phyloP scores from a whole-genome alignment of 2,797 vertebrate genomes.

The Bufotes viridis region DNA sequence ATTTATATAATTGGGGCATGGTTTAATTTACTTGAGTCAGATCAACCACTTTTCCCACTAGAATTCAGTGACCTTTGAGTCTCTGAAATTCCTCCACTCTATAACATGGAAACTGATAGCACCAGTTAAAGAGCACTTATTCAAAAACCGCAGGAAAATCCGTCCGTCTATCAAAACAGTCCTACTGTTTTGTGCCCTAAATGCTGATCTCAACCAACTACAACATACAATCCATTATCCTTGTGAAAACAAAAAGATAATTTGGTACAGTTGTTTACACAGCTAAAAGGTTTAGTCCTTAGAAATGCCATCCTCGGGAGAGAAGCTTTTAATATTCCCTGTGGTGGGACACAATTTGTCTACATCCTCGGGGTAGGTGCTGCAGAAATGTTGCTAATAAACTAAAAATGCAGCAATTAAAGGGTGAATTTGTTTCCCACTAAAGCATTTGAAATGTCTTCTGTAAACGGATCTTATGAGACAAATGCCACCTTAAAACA shows the following conservation, averaged over 20 bases:
- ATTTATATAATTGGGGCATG: slow-evolving; percentile 62
- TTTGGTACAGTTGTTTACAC: slow-evolving; percentile 67
- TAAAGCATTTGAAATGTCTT: background rate
- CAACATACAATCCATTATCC: slow-evolving; percentile 68
- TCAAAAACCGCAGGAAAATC: slow-evolving; percentile 64
- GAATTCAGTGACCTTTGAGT: slow-evolving; percentile 67
- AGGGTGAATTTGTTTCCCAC: slow-evolving; percentile 15
- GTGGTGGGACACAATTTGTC: slow-evolving; percentile 15
- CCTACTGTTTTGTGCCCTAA: slow-evolving; percentile 68
- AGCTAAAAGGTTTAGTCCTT: slow-evolving; percentile 64
- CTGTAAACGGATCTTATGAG: background rate
- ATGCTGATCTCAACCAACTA: slow-evolving; percentile 66
- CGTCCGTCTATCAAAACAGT: slow-evolving; percentile 68
- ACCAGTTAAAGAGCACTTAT: slow-evolving; percentile 65
- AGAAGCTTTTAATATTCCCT: slow-evolving; percentile 25
- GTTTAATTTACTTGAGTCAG: slow-evolving; percentile 62
- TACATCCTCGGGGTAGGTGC: slow-evolving; percentile 30
- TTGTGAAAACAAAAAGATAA: slow-evolving; percentile 69
- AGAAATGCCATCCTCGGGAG: slow-evolving; percentile 58
- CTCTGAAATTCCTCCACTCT: slow-evolving; percentile 67
- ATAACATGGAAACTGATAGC: slow-evolving; percentile 67
- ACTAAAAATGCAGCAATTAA: background rate
- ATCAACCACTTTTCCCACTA: slow-evolving; percentile 64
- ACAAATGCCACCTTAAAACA: slow-evolving; percentile 21
- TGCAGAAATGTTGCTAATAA: slow-evolving; percentile 27